Evolutionary conservation across 2,113 vertebrate species (phyloP), one percentile per base, ranked within the genome.

Genomic region (Clarias batrachus): DNA sequence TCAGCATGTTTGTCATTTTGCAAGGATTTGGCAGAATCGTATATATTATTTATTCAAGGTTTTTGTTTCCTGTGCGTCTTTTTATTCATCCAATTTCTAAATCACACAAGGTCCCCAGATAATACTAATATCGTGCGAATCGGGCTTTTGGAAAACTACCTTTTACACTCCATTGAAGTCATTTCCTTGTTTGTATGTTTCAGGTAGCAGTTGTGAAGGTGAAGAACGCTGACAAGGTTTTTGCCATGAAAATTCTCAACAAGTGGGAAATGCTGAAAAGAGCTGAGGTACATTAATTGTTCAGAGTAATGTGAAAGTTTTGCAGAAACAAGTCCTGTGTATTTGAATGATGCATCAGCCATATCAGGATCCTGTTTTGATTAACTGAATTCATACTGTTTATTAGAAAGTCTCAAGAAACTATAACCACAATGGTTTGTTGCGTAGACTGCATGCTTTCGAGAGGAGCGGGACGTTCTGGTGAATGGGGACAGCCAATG

Each of bases 221-320:
- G 92, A 98, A 95, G 93, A 97, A 98, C 94, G 96, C 97, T 27
- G 97, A 98, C 92, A 99, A 98, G 48, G 98, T 99, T 84, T 99
- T 98, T 89, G 98, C 98, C 85, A 99, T 99, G 98, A 99, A 99
- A 95, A 99, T 99, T 90, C 94, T 99, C 89, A 99, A 99, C 94
- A 99, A 99, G 91, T 99, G 98, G 98, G 98, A 99, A 93, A 99
- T 99, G 98, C 95, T 99, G 90, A 99, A 99, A 93, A 95, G 98
- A 96, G 98, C 98, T 4, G 98, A 99, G 97, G 98, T 99, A 86
- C n/a, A 21, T 37, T 19, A 74, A n/a, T 21, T 52, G 9, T 48
- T 54, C 56, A 80, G 10, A 60, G 0, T 54, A 76, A 16, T 56
- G 10, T 27, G 52, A 27, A 23, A 25, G 27, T 0, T 65, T 16